A percentile compares a stretch with the other conserved stretches of the same genome.
These are phyloP conservation scores for Noctua comes DNA, from an alignment of 2,888 invertebrate genomes.

Conservation along the genomic window DNA sequence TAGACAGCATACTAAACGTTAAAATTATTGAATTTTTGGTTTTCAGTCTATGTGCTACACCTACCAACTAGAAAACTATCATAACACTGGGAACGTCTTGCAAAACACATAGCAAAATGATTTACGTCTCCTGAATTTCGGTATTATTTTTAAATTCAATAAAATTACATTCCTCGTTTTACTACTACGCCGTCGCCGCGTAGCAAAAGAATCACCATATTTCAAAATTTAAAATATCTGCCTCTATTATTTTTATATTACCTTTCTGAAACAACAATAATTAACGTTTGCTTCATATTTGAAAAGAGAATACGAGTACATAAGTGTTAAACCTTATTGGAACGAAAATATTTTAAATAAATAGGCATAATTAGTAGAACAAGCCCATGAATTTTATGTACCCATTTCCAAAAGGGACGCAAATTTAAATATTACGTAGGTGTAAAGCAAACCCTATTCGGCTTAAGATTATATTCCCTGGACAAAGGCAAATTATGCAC, in stretches of 20 bases:
- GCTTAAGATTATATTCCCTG: conserved; percentile 34
- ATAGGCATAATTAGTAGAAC: neutral
- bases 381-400: conserved; percentile 22
- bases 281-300: neutral
- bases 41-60: neutral
- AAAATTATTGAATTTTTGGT: neutral
- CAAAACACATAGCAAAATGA: neutral
- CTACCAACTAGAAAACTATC: neutral
- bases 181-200: conserved; percentile 13
- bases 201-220: neutral
- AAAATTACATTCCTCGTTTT: neutral
- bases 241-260: too few species aligned
- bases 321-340: neutral
- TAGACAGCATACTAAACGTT: neutral
- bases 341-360: neutral
- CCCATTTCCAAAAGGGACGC: conserved; percentile 27
- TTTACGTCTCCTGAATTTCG: neutral
- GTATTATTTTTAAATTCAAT: neutral
- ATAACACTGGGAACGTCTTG: neutral
- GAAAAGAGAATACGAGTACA: neutral
- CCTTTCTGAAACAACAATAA: neutral
- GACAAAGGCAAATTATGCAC: conserved; percentile 33
- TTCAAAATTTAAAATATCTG: neutral
- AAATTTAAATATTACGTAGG: conserved; percentile 48
- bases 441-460: conserved; percentile 27